phyloP scores from a whole-genome alignment of 2,797 vertebrate species.

The Rhincodon typus region DNA sequence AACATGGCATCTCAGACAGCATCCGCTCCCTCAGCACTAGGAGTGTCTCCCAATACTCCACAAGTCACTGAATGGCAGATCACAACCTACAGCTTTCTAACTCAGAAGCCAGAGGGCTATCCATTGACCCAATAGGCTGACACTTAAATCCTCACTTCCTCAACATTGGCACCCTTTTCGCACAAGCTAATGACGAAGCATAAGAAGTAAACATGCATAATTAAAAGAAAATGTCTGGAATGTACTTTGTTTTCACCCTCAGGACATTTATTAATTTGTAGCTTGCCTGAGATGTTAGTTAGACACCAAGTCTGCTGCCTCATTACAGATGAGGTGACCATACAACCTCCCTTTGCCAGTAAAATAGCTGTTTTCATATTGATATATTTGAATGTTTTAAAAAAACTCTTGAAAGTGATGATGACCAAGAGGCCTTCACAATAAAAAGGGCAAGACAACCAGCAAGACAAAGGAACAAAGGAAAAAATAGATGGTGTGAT shows the following conservation, averaged over 20 bases:
- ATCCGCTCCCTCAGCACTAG: too few relatives aligned
- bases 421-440: background rate
- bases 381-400: too few relatives aligned
- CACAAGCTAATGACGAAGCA: background rate
- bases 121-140: background rate
- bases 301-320: background rate
- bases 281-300: background rate
- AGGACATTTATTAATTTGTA: background rate
- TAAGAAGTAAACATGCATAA: background rate
- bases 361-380: background rate
- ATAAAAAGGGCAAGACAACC: background rate
- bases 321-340: background rate
- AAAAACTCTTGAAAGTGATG: too few relatives aligned
- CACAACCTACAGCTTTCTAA: background rate
- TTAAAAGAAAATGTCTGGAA: background rate
- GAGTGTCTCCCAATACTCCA: background rate
- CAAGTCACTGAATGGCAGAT: background rate
- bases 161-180: background rate
- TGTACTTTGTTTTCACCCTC: background rate
- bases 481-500: conserved; percentile 1
- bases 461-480: background rate
- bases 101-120: background rate
- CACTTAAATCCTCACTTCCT: background rate
- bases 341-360: background rate
- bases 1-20: too few relatives aligned